phyloP scores from a whole-genome alignment of 2,888 invertebrate genomes.

The Achlya flavicornis region DNA sequence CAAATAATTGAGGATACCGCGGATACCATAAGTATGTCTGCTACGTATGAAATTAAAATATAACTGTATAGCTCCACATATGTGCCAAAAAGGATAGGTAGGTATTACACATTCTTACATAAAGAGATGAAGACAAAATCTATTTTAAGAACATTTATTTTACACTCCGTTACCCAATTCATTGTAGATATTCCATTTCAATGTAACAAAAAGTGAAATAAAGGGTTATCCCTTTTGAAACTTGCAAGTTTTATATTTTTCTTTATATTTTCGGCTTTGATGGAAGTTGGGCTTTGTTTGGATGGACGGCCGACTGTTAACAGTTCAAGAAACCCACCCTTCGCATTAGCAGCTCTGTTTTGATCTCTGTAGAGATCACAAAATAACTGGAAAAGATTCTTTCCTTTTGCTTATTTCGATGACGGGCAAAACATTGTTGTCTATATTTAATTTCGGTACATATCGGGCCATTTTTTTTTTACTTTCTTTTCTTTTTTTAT shows the following conservation, averaged over 20 bases:
- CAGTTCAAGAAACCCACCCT: constrained; percentile 49
- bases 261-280: constrained; percentile 69
- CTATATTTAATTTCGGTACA: too few species aligned
- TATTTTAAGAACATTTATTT: constrained; percentile 18
- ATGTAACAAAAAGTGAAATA: constrained; percentile 61
- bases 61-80: too few species aligned
- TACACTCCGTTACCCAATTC: constrained; percentile 53
- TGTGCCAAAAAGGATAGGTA: too few species aligned
- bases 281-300: constrained; percentile 71
- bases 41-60: too few species aligned
- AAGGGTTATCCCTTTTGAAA: constrained; percentile 71
- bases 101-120: background rate
- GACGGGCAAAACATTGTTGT: constrained; percentile 22
- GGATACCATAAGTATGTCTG: too few species aligned
- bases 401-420: constrained; percentile 32
- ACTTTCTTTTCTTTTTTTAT: background rate
- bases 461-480: background rate
- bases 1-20: too few species aligned
- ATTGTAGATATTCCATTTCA: constrained; percentile 57
- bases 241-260: constrained; percentile 73
- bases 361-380: constrained; percentile 33
- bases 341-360: constrained; percentile 36
- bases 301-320: constrained; percentile 43
- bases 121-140: background rate
- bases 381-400: constrained; percentile 38